Evolutionary conservation across 2,888 invertebrate genomes (phyloP).

Genomic region (Lasius platythorax): DNA sequence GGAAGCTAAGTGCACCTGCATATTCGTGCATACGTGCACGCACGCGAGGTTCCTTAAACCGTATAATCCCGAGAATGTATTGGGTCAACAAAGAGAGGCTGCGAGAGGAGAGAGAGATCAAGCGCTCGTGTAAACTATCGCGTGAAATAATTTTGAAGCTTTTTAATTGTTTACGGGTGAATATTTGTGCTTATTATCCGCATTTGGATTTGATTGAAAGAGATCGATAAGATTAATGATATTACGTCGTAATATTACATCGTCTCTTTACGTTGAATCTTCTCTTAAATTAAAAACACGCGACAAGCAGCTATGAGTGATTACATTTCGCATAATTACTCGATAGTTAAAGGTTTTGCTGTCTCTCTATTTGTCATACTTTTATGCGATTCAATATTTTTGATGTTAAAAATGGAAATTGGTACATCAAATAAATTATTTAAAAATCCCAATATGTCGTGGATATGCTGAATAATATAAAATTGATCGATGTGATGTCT

Average conservation of each 20-base stretch:
- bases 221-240: conserved; percentile 28
- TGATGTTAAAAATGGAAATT: background rate
- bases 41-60: conserved; percentile 55
- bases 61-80: conserved; percentile 54
- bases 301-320: background rate
- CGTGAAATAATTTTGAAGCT: conserved; percentile 16
- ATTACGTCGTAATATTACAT: background rate
- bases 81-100: conserved; percentile 48
- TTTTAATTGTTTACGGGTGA: background rate
- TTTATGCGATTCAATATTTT: background rate
- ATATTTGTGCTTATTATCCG: conserved; percentile 14
- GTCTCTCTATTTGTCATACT: background rate
- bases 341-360: background rate
- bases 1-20: conserved; percentile 58
- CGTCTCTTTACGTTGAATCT: background rate
- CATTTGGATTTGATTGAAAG: background rate
- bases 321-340: background rate
- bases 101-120: background rate
- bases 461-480: background rate
- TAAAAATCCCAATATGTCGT: background rate
- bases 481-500: background rate
- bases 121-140: conserved; percentile 42
- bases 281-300: background rate
- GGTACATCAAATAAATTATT: background rate
- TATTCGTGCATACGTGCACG: conserved; percentile 53